Evolutionary conservation across 2,113 vertebrate genomes (phyloP).

Genomic region (Arizona elegans): DNA sequence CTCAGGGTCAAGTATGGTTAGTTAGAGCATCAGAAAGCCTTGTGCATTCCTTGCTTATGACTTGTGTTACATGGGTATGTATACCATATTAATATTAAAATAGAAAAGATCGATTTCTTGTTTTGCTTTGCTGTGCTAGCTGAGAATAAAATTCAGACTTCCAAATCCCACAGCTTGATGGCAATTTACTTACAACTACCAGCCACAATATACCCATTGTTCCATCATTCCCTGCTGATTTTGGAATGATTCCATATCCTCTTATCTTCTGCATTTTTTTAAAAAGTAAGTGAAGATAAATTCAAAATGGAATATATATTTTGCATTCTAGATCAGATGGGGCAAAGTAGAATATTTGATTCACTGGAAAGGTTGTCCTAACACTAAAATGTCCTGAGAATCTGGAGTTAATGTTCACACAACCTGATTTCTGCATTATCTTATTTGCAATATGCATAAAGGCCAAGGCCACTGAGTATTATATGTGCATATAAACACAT

Average conservation of each 20-base stretch:
- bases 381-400: neutral
- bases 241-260: neutral
- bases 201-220: neutral
- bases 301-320: neutral
- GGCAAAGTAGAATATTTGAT: neutral
- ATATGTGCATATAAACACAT: neutral
- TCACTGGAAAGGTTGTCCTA: neutral
- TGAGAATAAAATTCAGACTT: neutral
- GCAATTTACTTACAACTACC: neutral
- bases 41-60: neutral
- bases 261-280: neutral
- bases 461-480: neutral
- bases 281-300: neutral
- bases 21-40: neutral
- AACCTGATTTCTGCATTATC: neutral
- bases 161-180: neutral
- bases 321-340: neutral
- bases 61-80: neutral
- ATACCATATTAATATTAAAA: neutral
- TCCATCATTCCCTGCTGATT: neutral
- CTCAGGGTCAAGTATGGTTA: neutral
- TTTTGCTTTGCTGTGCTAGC: neutral
- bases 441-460: neutral
- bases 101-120: neutral
- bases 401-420: neutral